These are phyloP conservation scores for Cotesia vestalis DNA, from an alignment of 1,140 invertebrate genomes.

Conservation along the genomic window DNA sequence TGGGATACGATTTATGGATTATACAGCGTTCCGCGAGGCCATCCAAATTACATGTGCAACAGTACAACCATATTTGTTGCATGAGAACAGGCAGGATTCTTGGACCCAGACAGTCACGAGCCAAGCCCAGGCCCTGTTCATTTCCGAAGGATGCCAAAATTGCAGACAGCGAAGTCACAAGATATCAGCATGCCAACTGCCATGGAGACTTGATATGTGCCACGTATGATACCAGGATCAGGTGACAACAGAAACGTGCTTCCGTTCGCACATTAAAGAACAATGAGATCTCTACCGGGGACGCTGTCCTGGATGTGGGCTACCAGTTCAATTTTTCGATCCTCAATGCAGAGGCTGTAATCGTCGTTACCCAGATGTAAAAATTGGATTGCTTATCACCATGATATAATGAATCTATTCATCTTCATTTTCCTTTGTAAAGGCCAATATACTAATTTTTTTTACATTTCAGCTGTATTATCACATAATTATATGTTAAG, in stretches of 20 bases:
- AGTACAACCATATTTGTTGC: not conserved
- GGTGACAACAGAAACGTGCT: slow-evolving; percentile 9
- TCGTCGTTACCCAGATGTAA: not conserved
- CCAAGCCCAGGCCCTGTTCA: not conserved
- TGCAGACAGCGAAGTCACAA: not conserved
- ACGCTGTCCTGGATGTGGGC: slow-evolving; percentile 9
- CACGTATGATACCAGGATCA: slow-evolving; percentile 1
- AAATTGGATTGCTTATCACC: not conserved
- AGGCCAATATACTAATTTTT: too few species aligned
- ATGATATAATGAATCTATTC: too few species aligned
- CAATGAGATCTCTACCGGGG: not conserved
- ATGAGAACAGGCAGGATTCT: not conserved
- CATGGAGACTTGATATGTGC: slow-evolving; percentile 6
- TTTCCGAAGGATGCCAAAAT: not conserved
- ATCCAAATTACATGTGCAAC: not conserved
- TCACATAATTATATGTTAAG: too few species aligned
- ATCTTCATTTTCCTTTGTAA: too few species aligned
- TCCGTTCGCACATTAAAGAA: not conserved
- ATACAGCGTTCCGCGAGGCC: not conserved
- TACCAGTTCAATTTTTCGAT: not conserved
- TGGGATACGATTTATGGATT: not conserved
- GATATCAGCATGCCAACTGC: not conserved
- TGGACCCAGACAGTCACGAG: not conserved
- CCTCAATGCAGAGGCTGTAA: not conserved
- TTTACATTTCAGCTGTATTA: too few species aligned